These are phyloP conservation scores for Danaus plexippus DNA, from an alignment of 1,140 invertebrate genomes.

Conservation along the genomic window DNA sequence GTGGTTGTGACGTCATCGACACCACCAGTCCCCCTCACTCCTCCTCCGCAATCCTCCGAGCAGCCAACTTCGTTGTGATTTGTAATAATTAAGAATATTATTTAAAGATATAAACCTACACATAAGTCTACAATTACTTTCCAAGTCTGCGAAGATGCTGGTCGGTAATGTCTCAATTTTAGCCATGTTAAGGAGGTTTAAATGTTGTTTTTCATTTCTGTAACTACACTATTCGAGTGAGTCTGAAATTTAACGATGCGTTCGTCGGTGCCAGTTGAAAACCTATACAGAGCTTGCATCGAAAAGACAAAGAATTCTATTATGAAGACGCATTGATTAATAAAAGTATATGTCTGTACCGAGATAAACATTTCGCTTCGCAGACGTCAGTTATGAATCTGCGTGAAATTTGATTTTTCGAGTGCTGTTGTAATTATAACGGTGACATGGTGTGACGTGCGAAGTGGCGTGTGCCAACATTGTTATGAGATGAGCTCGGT, in stretches of 20 bases:
- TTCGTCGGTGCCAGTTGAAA: no score
- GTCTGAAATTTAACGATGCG: no score
- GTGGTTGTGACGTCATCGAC: constrained; percentile 22
- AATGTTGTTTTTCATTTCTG: no score
- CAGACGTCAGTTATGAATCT: constrained; percentile 56
- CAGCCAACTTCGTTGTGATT: no score
- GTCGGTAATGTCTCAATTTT: no score
- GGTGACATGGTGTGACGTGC: constrained; percentile 48
- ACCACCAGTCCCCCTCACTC: constrained; percentile 8
- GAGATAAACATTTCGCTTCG: constrained; percentile 36
- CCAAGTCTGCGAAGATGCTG: no score
- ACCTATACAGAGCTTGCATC: no score
- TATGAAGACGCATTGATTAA: constrained; percentile 39
- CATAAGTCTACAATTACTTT: no score
- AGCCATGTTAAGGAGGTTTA: no score
- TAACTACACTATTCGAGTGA: no score
- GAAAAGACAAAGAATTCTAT: constrained; percentile 1
- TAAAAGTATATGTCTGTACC: constrained; percentile 39
- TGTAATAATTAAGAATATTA: no score
- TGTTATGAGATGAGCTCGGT: constrained; percentile 35
- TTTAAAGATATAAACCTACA: no score
- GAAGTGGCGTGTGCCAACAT: constrained; percentile 39
- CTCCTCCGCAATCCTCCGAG: not conserved
- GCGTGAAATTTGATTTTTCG: constrained; percentile 46
- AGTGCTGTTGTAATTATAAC: constrained; percentile 57